Conservation (phyloP, 1,140 invertebrate species). For the Saccostrea echinata region DNA sequence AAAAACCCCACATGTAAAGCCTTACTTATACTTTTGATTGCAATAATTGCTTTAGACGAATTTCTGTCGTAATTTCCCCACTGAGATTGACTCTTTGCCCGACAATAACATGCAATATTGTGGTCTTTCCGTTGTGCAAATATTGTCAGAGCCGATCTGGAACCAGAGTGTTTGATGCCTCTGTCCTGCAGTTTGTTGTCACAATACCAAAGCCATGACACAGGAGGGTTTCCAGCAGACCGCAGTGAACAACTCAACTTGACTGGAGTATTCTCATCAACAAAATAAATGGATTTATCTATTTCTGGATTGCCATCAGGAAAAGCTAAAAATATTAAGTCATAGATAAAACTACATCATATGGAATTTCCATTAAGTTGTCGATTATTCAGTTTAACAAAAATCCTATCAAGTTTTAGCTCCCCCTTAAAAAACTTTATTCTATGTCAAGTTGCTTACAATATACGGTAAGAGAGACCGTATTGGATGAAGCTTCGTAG, state of each 20-base stretch:
- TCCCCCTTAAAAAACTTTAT: neutral
- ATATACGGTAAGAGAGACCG: neutral
- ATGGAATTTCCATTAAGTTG: too few species aligned
- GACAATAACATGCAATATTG: neutral
- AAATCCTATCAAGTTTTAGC: too few species aligned
- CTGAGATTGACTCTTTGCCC: neutral
- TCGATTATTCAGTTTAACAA: too few species aligned
- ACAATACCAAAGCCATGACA: neutral
- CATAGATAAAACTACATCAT: neutral
- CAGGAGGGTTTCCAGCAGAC: neutral
- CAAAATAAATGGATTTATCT: neutral
- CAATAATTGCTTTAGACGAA: neutral
- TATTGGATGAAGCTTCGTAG: neutral
- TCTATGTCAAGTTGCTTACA: neutral
- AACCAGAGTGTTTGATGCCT: neutral
- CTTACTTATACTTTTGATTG: constrained; percentile 6
- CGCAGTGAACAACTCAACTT: neutral
- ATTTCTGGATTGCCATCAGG: neutral
- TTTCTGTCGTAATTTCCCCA: constrained; percentile 9
- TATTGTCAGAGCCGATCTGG: neutral
- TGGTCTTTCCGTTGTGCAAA: neutral
- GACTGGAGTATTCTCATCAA: neutral
- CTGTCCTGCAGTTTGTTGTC: neutral
- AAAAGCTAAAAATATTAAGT: neutral
- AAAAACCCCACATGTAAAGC: too few species aligned